Conservation (phyloP, 2,888 invertebrate genomes). For the Microplitis deprimator region DNA sequence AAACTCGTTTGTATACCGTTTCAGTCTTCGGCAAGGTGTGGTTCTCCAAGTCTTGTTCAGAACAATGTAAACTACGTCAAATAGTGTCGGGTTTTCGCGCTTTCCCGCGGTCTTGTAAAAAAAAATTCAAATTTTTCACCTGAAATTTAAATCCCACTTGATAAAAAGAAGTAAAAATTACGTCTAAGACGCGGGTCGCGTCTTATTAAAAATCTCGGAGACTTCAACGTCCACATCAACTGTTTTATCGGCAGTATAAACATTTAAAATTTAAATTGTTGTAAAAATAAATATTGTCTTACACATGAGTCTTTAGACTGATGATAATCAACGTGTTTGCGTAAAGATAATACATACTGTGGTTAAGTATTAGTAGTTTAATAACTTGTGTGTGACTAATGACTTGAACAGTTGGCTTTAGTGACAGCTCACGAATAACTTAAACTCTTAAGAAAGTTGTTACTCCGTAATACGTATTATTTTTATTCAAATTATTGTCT, state of each 20-base stretch:
- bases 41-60: conserved; percentile 53
- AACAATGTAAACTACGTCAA: no score
- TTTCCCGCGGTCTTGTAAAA: neutral
- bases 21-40: conserved; percentile 66
- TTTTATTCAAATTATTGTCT: no score
- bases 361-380: neutral
- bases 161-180: no score
- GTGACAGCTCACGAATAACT: no score
- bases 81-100: neutral
- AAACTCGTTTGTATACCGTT: neutral
- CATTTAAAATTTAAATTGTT: neutral
- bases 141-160: neutral
- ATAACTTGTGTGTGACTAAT: neutral
- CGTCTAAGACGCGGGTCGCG: neutral
- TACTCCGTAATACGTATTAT: no score
- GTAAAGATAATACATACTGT: neutral
- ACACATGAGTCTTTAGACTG: neutral
- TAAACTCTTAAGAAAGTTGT: no score
- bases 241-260: neutral
- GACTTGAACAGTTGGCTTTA: neutral
- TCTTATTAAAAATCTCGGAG: neutral
- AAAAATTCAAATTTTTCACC: neutral
- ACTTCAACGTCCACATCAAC: neutral
- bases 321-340: neutral
- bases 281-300: neutral